These are phyloP conservation scores for Holotrichia oblita DNA, from an alignment of 1,140 invertebrate species.

Conservation along the genomic window DNA sequence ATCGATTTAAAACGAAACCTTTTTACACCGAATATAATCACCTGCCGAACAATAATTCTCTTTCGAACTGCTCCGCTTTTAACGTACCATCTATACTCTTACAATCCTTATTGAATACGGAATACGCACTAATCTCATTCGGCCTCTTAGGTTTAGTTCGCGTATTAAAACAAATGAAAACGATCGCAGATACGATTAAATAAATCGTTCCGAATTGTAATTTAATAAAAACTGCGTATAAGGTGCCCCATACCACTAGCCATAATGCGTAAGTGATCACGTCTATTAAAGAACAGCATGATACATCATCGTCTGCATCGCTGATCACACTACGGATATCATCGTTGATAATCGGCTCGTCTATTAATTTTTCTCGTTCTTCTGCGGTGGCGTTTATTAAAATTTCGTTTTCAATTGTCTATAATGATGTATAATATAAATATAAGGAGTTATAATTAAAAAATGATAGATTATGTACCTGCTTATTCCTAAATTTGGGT, in stretches of 20 bases:
- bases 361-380: constrained; percentile 40
- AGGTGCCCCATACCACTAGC: constrained; percentile 71
- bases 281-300: constrained; percentile 51
- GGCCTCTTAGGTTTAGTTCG: constrained; percentile 73
- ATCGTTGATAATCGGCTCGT: constrained; percentile 41
- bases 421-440: constrained; percentile 45
- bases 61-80: constrained; percentile 94
- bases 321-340: constrained; percentile 9
- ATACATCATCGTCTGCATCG: constrained; percentile 42
- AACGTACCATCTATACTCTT: constrained; percentile 92
- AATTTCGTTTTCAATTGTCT: neutral
- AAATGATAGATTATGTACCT: neutral
- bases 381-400: constrained; percentile 7
- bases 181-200: constrained; percentile 80
- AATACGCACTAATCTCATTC: constrained; percentile 93
- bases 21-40: neutral
- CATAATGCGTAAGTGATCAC: constrained; percentile 62
- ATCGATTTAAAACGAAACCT: neutral
- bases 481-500: constrained; percentile 41
- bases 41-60: constrained; percentile 77
- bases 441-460: neutral
- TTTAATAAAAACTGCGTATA: constrained; percentile 76
- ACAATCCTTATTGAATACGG: constrained; percentile 96
- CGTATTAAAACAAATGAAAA: constrained; percentile 88
- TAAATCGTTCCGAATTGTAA: constrained; percentile 92